Percentiles rank a stretch among this genome's conserved stretches.
Evolutionary conservation across 2,888 invertebrate species (phyloP).

Genomic region (Ptycholaimellus sp.): DNA sequence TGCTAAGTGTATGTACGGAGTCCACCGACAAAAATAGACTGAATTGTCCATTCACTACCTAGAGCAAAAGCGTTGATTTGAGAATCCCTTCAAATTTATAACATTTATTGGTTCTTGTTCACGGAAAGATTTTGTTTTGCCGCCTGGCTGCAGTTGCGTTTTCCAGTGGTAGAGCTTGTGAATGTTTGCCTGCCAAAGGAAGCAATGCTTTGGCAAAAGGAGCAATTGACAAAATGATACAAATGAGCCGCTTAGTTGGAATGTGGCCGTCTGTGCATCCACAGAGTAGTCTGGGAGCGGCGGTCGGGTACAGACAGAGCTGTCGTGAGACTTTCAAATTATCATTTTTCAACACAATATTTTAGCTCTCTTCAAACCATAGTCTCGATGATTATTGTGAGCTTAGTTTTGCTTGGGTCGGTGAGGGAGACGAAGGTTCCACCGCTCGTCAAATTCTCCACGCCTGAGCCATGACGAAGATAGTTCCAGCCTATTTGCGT

Average conservation of each 20-base stretch:
- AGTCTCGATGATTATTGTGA: constrained; percentile 29
- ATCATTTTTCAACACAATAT: too few species aligned
- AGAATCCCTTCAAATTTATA: neutral
- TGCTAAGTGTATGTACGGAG: neutral
- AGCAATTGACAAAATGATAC: too few species aligned
- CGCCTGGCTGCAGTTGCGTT: too few species aligned
- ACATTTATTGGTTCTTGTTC: neutral
- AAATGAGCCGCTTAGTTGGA: neutral
- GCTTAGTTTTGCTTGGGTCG: constrained; percentile 19
- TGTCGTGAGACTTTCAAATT: neutral
- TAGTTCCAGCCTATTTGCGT: constrained; percentile 25
- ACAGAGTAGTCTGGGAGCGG: neutral
- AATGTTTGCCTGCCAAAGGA: neutral
- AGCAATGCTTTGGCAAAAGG: too few species aligned
- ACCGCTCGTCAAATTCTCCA: constrained; percentile 21
- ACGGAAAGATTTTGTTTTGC: neutral
- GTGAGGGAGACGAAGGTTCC: constrained; percentile 26
- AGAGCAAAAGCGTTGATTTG: too few species aligned
- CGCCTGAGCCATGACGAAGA: constrained; percentile 22
- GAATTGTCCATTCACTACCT: neutral
- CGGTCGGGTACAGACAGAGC: neutral
- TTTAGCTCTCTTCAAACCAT: constrained; percentile 17
- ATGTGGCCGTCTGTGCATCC: neutral
- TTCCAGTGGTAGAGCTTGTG: too few species aligned
- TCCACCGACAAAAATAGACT: neutral